phyloP scores from a whole-genome alignment of 2,797 vertebrate species.

The Falco rusticolus region DNA sequence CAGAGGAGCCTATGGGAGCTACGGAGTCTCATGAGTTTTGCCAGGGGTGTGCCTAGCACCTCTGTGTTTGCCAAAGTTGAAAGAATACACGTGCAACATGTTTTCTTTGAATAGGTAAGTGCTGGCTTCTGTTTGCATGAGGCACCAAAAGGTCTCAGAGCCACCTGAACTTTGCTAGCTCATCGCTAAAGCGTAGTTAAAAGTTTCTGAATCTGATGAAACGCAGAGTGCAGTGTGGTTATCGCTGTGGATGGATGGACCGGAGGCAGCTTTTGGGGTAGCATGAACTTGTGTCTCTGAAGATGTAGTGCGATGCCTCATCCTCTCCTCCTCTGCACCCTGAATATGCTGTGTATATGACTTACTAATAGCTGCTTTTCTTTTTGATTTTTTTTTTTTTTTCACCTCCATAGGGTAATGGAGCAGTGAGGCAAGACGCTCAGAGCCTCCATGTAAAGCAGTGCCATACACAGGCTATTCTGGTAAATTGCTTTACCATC shows the following conservation, averaged over 20 bases:
- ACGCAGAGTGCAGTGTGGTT: not conserved
- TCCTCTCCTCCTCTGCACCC: not conserved
- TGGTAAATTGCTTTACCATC: not conserved
- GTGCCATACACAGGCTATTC: not conserved
- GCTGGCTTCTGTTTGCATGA: not conserved
- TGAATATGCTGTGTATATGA: not conserved
- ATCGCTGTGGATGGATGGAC: fast-evolving
- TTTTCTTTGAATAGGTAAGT: not conserved
- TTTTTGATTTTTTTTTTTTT: not conserved
- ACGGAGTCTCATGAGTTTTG: not conserved
- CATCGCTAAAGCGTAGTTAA: not conserved
- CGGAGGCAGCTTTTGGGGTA: not conserved
- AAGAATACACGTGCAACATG: not conserved
- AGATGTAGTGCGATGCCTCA: not conserved
- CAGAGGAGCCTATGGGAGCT: not conserved
- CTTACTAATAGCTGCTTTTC: not conserved
- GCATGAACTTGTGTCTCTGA: not conserved
- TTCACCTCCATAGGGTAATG: not conserved
- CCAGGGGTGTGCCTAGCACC: not conserved
- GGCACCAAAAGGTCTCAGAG: not conserved
- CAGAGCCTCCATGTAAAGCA: not conserved
- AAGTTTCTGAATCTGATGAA: not conserved
- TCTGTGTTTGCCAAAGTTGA: fast-evolving
- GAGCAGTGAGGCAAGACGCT: not conserved
- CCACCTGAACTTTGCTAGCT: not conserved